A percentile compares a stretch with the other conserved stretches of the same genome.
phyloP scores from a whole-genome alignment of 2,113 vertebrate species.

The Gila orcuttii region DNA sequence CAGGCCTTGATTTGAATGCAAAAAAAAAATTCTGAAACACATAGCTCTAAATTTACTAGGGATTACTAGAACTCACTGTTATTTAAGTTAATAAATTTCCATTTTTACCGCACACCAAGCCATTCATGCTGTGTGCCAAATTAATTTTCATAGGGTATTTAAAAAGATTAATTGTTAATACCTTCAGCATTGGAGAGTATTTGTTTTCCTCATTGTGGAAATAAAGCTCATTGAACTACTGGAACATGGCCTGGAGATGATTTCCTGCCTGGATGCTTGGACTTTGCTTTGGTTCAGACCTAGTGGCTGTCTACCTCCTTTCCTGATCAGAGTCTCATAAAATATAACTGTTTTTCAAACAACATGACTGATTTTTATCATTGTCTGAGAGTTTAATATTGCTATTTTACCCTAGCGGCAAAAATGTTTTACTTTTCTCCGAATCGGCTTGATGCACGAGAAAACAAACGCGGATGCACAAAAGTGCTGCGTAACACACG shows the following conservation, averaged over 20 bases:
- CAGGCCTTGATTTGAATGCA: not conserved
- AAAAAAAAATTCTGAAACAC: not conserved
- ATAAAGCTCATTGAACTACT: not conserved
- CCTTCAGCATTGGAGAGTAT: slow-evolving; percentile 20
- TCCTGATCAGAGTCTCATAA: not conserved
- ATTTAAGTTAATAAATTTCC: not conserved
- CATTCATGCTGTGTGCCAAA: not conserved
- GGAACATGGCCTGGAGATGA: slow-evolving; percentile 21
- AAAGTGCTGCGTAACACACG: too few species aligned
- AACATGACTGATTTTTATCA: slow-evolving; percentile 40
- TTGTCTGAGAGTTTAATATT: slow-evolving; percentile 46
- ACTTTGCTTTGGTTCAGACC: slow-evolving; percentile 26
- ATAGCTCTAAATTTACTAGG: not conserved
- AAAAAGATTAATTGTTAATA: not conserved
- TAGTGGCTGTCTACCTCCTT: not conserved
- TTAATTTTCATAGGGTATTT: not conserved
- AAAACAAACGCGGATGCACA: too few species aligned
- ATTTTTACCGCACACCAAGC: not conserved
- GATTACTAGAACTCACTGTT: not conserved
- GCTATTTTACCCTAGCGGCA: slow-evolving; percentile 60
- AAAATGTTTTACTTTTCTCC: slow-evolving; percentile 38
- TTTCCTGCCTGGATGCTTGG: slow-evolving; percentile 11
- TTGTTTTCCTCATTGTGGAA: slow-evolving; percentile 24
- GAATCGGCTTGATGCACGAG: too few species aligned
- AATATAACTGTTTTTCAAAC: not conserved